Base-by-base conservation (phyloP, 2,113 vertebrate species). In the Colaptes auratus region DNA sequence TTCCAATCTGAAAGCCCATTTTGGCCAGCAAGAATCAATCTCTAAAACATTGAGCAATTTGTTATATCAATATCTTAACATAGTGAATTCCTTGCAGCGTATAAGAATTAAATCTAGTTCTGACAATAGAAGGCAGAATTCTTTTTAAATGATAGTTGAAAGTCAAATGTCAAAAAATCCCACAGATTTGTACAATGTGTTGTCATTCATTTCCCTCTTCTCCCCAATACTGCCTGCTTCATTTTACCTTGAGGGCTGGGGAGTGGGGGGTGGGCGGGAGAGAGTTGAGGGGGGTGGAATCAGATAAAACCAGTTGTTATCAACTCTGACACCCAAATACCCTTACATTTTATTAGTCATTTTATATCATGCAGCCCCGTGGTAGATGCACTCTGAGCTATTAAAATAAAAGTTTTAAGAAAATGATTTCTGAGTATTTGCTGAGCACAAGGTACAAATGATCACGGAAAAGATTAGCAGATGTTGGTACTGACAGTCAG, bases 11-110 rank as follows among this genome's bases (percentile, higher is more conserved):
- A 97, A 96, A 97, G 95, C 91, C 92, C 92, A 95, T 97, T 97
- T 97, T 97, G 96, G 96, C 94, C 94, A 97, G 91, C 89, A 91
- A 97, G 95, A 97, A 96, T 97, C 96, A 97, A 96, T 97, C 94
- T 94, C 91, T 96, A 94, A 96, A 97, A 91, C 93, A 97, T 95
- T 93, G 86, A 89, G 95, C 92, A 97, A 95, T 97, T 97, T 97
- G 92, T 97, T 97, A 96, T 97, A 97, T 96, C 95, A 97, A 91
- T 97, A 97, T 95, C 92, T 97, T 96, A 97, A 97, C 82, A 74
- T 25, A 71, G 86, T 20, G n/a, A 96, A 96, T 84, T 97, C 80
- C 84, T 91, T 91, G 65, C 81, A 94, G 71, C 46, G 56, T 71
- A 33, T 50, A 31, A 89, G 95, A 96, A 97, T 96, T 97, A 97